Percentiles rank a stretch among this genome's conserved stretches.
Evolutionary conservation across 2,113 vertebrate genomes (phyloP).

Genomic region (Anolis carolinensis): DNA sequence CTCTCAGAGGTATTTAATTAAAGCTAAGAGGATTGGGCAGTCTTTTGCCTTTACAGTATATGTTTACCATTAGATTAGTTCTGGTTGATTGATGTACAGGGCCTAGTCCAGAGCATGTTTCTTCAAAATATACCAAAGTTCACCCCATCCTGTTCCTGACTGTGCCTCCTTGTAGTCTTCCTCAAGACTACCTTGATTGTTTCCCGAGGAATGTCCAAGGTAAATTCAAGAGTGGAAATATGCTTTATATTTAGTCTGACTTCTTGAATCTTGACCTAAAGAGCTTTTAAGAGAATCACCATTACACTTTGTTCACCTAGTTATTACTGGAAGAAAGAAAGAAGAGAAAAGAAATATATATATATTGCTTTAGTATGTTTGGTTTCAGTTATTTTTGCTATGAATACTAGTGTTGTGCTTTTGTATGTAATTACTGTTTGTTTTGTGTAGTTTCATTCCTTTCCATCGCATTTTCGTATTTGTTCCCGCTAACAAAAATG

Average conservation of each 20-base stretch:
- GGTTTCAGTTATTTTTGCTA: no score
- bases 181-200: constrained; percentile 16
- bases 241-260: constrained; percentile 32
- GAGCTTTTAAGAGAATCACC: constrained; percentile 21
- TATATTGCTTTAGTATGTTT: no score
- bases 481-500: no score
- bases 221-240: constrained; percentile 2
- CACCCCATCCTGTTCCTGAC: background rate
- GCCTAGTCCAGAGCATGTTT: background rate
- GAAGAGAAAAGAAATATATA: background rate
- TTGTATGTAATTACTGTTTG: no score
- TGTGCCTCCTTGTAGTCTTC: constrained; percentile 28
- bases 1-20: constrained; percentile 71
- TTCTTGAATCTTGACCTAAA: constrained; percentile 34
- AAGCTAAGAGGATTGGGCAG: constrained; percentile 43
- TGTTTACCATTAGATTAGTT: constrained; percentile 61
- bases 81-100: constrained; percentile 55
- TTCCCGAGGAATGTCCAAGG: background rate
- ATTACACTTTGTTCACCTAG: background rate
- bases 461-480: no score
- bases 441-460: no score
- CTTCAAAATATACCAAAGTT: constrained; percentile 3
- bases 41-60: constrained; percentile 35
- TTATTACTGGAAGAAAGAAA: background rate
- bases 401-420: no score